A percentile compares a stretch with the other conserved stretches of the same genome.
Evolutionary conservation across 2,888 invertebrate species (phyloP).

Genomic region (Acleris sparsana): DNA sequence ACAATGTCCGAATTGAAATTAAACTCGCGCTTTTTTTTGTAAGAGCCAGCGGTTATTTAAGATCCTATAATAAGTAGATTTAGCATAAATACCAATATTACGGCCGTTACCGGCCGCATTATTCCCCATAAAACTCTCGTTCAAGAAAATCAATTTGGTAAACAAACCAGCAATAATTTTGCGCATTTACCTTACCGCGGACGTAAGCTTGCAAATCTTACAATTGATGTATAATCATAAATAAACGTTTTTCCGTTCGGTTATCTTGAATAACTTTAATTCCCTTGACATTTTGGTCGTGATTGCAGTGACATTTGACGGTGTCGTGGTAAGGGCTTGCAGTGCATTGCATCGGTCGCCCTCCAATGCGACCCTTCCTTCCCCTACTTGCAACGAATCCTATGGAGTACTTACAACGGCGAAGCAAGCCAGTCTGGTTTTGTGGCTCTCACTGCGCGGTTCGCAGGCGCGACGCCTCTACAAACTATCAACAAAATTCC

Average conservation of each 20-base stretch:
- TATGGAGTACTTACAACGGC: constrained; percentile 78
- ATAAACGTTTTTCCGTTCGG: constrained; percentile 51
- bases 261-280: constrained; percentile 32
- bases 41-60: neutral
- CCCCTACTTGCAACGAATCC: constrained; percentile 75
- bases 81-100: constrained; percentile 43
- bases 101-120: constrained; percentile 49
- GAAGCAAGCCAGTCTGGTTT: constrained; percentile 82
- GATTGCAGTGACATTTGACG: constrained; percentile 50
- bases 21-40: neutral
- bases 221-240: constrained; percentile 59
- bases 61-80: constrained; percentile 13
- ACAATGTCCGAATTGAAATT: too few species aligned
- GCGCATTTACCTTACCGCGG: constrained; percentile 57
- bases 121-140: constrained; percentile 54
- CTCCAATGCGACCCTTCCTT: constrained; percentile 76
- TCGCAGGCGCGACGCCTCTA: constrained; percentile 63
- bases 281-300: constrained; percentile 55
- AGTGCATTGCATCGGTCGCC: constrained; percentile 73
- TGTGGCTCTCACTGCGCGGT: constrained; percentile 76
- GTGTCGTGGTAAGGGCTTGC: constrained; percentile 69
- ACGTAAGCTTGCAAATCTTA: constrained; percentile 52
- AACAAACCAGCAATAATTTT: constrained; percentile 66
- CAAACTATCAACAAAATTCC: constrained; percentile 60
- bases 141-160: constrained; percentile 62